Evolutionary conservation across 2,113 vertebrate species (phyloP).

Genomic region (Psilopsiagon aymara): DNA sequence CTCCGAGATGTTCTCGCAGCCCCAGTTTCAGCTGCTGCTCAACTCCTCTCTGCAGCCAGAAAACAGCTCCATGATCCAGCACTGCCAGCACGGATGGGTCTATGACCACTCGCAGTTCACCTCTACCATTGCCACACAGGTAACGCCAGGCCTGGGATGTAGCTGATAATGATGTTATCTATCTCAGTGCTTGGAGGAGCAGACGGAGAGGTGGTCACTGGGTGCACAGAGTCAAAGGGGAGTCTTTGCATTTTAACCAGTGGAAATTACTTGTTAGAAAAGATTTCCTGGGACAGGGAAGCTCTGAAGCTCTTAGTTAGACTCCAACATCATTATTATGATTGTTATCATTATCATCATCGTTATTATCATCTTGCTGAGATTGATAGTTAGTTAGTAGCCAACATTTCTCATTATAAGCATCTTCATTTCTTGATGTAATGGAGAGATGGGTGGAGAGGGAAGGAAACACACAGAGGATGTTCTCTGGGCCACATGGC

Average conservation of each 20-base stretch:
- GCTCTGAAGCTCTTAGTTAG: not conserved
- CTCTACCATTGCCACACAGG: slow-evolving; percentile 87
- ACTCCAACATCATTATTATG: not conserved
- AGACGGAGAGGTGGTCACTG: not conserved
- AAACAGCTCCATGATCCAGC: slow-evolving; percentile 43
- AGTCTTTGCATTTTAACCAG: not conserved
- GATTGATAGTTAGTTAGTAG: not conserved
- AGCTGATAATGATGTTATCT: not conserved
- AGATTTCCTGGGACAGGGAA: not conserved
- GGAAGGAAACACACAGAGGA: not conserved
- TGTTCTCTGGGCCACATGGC: not conserved
- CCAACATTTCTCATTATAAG: not conserved
- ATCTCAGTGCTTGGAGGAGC: not conserved
- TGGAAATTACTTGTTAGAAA: not conserved
- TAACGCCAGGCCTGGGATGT: slow-evolving; percentile 9
- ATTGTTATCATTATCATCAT: not conserved
- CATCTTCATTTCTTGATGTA: not conserved
- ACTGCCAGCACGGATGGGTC: slow-evolving; percentile 85
- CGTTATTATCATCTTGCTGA: not conserved
- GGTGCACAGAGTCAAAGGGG: not conserved
- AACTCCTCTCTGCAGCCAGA: slow-evolving; percentile 70
- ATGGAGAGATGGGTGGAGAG: not conserved
- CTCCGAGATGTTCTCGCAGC: slow-evolving; percentile 81
- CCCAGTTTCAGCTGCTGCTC: slow-evolving; percentile 78
- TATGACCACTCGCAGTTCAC: slow-evolving; percentile 82